Conservation (phyloP, 2,113 vertebrate genomes). For the Atrichornis clamosus region DNA sequence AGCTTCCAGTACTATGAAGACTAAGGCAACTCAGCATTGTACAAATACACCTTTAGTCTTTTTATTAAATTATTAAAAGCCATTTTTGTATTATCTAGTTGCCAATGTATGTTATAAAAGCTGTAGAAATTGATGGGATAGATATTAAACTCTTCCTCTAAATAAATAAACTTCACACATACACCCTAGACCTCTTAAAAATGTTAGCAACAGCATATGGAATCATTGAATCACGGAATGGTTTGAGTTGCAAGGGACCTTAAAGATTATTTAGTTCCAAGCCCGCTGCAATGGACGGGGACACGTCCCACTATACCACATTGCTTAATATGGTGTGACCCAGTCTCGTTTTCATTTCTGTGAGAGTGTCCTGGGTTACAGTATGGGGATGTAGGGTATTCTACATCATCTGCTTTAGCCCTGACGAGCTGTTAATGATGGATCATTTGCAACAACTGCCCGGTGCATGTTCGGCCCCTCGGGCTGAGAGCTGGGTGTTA, state of each 20-base stretch:
- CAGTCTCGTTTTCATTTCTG: neutral
- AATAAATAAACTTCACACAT: neutral
- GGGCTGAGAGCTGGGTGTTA: no score
- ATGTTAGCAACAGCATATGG: neutral
- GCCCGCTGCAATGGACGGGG: neutral
- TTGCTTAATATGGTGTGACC: neutral
- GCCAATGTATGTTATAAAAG: neutral
- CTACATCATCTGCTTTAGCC: no score
- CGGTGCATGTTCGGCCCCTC: no score
- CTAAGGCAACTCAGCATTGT: neutral
- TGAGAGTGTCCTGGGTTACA: no score
- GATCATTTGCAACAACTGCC: no score
- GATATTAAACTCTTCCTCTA: neutral
- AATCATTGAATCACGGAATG: neutral
- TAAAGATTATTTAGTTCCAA: neutral
- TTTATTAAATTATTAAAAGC: neutral
- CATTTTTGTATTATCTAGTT: neutral
- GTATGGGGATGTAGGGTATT: no score
- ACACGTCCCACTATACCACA: neutral
- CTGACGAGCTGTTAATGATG: no score
- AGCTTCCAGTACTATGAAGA: neutral
- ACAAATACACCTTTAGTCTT: neutral
- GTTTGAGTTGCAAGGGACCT: neutral
- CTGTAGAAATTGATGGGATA: neutral
- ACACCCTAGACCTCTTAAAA: neutral